phyloP scores from a whole-genome alignment of 2,113 vertebrate species.

The Galbula dea region DNA sequence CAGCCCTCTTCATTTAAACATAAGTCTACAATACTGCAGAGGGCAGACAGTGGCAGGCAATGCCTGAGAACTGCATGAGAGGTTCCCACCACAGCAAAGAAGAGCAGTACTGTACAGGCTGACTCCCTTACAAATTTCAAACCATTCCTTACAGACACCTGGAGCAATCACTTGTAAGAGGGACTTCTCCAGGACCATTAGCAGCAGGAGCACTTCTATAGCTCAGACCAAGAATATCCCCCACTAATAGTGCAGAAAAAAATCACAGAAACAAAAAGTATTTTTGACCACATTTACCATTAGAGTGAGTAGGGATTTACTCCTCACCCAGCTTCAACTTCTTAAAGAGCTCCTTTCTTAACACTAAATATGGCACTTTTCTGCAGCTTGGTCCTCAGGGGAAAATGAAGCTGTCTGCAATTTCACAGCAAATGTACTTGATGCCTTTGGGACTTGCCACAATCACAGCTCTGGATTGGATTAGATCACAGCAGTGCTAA shows the following conservation, averaged over 20 bases:
- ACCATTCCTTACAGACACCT: neutral
- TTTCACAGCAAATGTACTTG: neutral
- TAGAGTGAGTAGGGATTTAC: neutral
- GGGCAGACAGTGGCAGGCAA: neutral
- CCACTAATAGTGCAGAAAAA: neutral
- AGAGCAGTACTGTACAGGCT: accelerated
- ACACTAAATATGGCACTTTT: neutral
- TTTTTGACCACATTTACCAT: neutral
- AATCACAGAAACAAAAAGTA: neutral
- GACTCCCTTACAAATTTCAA: neutral
- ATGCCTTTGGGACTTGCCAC: neutral
- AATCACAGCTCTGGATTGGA: neutral
- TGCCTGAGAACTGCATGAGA: neutral
- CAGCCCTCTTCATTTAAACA: neutral
- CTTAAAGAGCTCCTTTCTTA: neutral
- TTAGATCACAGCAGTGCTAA: neutral
- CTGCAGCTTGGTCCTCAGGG: neutral
- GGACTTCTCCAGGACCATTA: neutral
- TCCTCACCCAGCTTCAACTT: neutral
- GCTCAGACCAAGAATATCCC: neutral
- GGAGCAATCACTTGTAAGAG: neutral
- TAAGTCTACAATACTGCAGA: neutral
- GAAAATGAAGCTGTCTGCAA: neutral
- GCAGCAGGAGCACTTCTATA: neutral
- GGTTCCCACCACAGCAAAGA: neutral